Base-by-base conservation (phyloP, 2,888 invertebrate species). In the Agrochola lota region DNA sequence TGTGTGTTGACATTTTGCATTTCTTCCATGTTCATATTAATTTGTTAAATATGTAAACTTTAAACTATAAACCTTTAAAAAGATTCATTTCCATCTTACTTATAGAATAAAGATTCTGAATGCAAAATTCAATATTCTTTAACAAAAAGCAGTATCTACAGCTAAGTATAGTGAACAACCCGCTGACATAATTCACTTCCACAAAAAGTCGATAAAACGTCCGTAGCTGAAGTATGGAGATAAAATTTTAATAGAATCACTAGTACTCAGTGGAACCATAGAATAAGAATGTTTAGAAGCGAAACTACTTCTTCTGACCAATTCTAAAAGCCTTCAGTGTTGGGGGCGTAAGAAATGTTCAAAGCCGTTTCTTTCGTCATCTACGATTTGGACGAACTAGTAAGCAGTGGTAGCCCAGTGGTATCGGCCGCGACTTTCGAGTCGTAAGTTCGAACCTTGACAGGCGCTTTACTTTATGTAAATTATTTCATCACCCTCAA, bases 201-300 rank as follows among this genome's bases (percentile, higher is more conserved):
- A 66, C 57, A 71, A 71, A 75, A 81, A 55, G 11, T 52, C 71
- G 59, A 82, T 74, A 74, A 85, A 85, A 74, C 17, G 43, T 52
- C 59, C 62, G 46, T 63, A 60, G 55, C 80, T 78, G 68, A 63
- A 55, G 57, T 40, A 17, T 5, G 46, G 62, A 71, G 68, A 83
- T 85, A 83, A 74, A 69, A 80, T 85, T 85, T 80, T 69, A 83
- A 83, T 83, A 69, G 26, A 69, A 26, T 69, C 60, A 40, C 57
- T 49, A 57, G 30, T 57, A 74, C 81, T 81, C 2, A 55, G 64
- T 43, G 12, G 7, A 17, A 17, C 26, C 78, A 59, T 17, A 74
- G 81, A 81, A 15, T 74, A 66, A 26, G 2, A 59, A 52, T 26
- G 17, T 69, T 6, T 35, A 15, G 30, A 68, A 15, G 12, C 8